Percentiles rank a stretch among this genome's conserved stretches.
Conservation (phyloP, 2,888 invertebrate species). For the Parapristionchus giblindavisi region DNA sequence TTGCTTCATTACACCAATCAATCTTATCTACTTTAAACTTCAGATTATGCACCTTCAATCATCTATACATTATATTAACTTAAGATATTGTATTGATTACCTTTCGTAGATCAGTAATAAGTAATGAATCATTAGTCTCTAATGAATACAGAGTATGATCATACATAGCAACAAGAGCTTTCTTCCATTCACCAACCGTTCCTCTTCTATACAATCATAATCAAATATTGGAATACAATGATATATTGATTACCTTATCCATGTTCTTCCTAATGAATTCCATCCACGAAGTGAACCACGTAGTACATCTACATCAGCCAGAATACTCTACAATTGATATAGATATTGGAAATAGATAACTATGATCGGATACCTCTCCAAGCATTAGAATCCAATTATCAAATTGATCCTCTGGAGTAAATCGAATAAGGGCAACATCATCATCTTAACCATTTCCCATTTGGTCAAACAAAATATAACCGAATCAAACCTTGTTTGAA, state of each 20-base stretch:
- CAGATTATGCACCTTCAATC: slow-evolving; percentile 39
- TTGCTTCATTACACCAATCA: slow-evolving; percentile 47
- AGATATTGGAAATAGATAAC: background rate
- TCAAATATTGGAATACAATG: background rate
- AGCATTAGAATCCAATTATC: slow-evolving; percentile 54
- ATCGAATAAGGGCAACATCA: slow-evolving; percentile 31
- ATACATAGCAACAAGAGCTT: slow-evolving; percentile 15
- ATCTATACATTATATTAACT: background rate
- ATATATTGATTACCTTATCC: slow-evolving; percentile 17
- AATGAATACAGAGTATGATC: slow-evolving; percentile 28
- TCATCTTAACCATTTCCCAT: background rate
- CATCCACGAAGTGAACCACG: slow-evolving; percentile 29
- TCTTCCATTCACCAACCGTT: slow-evolving; percentile 27
- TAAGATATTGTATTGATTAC: background rate
- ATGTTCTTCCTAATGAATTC: slow-evolving; percentile 25
- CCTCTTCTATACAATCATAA: background rate
- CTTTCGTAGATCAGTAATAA: slow-evolving; percentile 32
- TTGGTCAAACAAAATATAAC: background rate
- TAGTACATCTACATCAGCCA: slow-evolving; percentile 32
- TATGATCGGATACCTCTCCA: slow-evolving; percentile 44
- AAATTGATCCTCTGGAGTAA: slow-evolving; percentile 52
- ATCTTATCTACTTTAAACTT: slow-evolving; percentile 48
- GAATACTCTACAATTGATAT: slow-evolving; percentile 3
- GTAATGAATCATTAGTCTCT: slow-evolving; percentile 18
- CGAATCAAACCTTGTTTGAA: background rate